phyloP scores from a whole-genome alignment of 2,888 invertebrate genomes.

The Lochmaea crataegi region DNA sequence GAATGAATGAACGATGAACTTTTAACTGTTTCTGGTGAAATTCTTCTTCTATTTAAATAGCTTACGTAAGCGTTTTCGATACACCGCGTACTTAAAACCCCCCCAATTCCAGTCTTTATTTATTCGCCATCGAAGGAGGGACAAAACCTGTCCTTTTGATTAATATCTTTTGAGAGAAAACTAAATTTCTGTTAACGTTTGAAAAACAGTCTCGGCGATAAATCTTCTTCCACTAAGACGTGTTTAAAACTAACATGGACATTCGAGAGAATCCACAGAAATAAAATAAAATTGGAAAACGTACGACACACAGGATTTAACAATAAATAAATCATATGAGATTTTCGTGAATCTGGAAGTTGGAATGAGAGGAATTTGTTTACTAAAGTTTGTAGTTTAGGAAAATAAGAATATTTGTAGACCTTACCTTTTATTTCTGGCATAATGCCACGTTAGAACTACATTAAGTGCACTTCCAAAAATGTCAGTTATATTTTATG shows the following conservation, averaged over 20 bases:
- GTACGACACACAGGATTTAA: not conserved
- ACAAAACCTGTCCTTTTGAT: conserved; percentile 43
- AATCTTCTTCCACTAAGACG: conserved; percentile 17
- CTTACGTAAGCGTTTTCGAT: conserved; percentile 14
- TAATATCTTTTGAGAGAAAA: conserved; percentile 37
- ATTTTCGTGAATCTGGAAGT: not conserved
- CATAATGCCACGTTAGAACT: not conserved
- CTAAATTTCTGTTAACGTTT: conserved; percentile 29
- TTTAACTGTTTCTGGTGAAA: too few species aligned
- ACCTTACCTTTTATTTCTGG: too few species aligned
- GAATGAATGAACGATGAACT: too few species aligned
- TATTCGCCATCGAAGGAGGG: conserved; percentile 25
- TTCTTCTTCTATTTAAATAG: not conserved
- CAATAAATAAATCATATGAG: conserved; percentile 7
- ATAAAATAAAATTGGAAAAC: conserved; percentile 17
- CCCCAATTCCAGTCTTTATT: conserved; percentile 26
- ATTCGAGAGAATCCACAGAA: conserved; percentile 5
- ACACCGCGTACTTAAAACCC: not conserved
- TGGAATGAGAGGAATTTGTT: not conserved
- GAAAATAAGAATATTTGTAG: too few species aligned
- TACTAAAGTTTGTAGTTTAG: not conserved
- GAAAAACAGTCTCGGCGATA: conserved; percentile 14
- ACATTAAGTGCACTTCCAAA: too few species aligned
- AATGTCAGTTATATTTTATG: too few species aligned
- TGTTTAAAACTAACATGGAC: conserved; percentile 18